Evolutionary conservation across 2,113 vertebrate genomes (phyloP).

Genomic region (Morone chrysops): DNA sequence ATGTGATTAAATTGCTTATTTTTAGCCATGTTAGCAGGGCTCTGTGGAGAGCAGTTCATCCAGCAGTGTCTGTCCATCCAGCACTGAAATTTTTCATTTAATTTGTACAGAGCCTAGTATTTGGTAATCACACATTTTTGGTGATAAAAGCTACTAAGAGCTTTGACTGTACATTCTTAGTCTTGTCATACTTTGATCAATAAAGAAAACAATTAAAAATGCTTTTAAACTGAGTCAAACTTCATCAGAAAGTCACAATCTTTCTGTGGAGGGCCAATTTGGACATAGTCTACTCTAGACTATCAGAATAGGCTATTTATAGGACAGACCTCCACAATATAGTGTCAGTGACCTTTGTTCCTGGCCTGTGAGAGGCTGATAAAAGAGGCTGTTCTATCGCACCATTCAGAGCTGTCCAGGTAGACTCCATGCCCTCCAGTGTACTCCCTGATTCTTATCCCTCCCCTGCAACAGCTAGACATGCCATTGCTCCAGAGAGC

Average conservation of each 20-base stretch:
- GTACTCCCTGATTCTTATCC: constrained; percentile 69
- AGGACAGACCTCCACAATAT: constrained; percentile 26
- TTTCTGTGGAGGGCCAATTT: constrained; percentile 41
- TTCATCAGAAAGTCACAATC: constrained; percentile 28
- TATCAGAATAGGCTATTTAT: constrained; percentile 43
- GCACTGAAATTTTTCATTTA: neutral
- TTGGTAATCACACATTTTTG: neutral
- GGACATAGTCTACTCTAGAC: constrained; percentile 10
- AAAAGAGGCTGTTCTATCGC: constrained; percentile 51
- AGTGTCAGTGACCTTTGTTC: constrained; percentile 65
- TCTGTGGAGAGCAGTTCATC: neutral
- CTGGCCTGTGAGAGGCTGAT: constrained; percentile 55
- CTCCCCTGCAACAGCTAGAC: constrained; percentile 51
- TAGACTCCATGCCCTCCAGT: constrained; percentile 37
- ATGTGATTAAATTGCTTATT: constrained; percentile 38
- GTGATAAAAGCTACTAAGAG: neutral
- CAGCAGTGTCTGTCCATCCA: neutral
- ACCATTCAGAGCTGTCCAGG: constrained; percentile 48
- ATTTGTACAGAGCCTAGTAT: neutral
- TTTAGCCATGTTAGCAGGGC: neutral
- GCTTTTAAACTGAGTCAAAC: constrained; percentile 32
- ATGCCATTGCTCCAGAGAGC: constrained; percentile 45
- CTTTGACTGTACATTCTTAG: neutral
- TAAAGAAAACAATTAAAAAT: neutral
- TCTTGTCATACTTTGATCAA: neutral